phyloP scores from a whole-genome alignment of 2,888 invertebrate species.

The Rambutsinella grinnellia region DNA sequence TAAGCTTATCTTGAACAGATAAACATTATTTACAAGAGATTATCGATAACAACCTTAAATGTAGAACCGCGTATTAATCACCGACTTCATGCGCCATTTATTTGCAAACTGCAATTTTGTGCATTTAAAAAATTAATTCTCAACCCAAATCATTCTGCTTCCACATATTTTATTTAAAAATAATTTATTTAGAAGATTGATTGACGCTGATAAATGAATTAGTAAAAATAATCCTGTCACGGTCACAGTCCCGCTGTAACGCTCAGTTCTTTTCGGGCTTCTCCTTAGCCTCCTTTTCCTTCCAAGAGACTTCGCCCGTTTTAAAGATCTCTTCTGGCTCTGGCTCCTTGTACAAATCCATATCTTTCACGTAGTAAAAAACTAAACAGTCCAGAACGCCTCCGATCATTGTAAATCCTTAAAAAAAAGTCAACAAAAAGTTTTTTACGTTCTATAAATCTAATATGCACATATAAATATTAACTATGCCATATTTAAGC shows the following conservation, averaged over 20 bases:
- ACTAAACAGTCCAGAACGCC: slow-evolving; percentile 71
- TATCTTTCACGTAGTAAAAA: slow-evolving; percentile 70
- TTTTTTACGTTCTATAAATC: neutral
- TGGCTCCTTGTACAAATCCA: slow-evolving; percentile 68
- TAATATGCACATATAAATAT: neutral
- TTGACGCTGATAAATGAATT: neutral
- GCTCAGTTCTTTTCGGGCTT: too few relatives aligned
- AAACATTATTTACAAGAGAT: too few relatives aligned
- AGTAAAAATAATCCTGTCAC: neutral
- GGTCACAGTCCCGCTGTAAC: too few relatives aligned
- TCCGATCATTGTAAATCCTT: slow-evolving; percentile 70
- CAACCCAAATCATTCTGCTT: too few relatives aligned
- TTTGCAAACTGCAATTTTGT: too few relatives aligned
- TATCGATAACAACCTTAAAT: too few relatives aligned
- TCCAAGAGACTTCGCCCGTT: neutral
- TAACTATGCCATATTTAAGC: neutral
- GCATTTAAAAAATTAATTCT: too few relatives aligned
- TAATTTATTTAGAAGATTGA: neutral
- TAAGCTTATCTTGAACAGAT: too few relatives aligned
- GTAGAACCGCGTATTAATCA: too few relatives aligned
- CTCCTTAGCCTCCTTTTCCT: slow-evolving; percentile 60
- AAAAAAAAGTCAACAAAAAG: slow-evolving; percentile 56
- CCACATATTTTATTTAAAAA: too few relatives aligned
- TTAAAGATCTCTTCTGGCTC: neutral
- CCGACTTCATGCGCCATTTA: too few relatives aligned